These are phyloP conservation scores for Prunella fulvescens DNA, from an alignment of 2,113 vertebrate genomes.

Conservation along the genomic window DNA sequence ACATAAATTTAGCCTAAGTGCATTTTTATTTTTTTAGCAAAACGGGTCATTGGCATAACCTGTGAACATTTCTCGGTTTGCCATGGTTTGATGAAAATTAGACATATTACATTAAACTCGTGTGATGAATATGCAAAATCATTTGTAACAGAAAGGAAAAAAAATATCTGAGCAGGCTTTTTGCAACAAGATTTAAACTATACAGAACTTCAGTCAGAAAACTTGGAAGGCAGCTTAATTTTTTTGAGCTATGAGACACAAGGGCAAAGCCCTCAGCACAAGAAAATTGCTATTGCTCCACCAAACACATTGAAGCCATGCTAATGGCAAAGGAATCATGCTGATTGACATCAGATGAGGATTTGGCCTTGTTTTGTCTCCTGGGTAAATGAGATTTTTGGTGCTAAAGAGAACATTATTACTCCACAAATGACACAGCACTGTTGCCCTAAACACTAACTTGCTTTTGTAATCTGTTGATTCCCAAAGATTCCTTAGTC, in stretches of 20 bases:
- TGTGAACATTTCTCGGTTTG: background rate
- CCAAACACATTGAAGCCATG: background rate
- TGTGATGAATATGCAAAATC: conserved; percentile 6
- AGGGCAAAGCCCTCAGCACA: background rate
- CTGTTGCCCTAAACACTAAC: background rate
- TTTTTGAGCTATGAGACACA: conserved; percentile 23
- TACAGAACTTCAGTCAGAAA: background rate
- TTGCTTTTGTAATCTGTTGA: background rate
- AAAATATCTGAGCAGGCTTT: background rate
- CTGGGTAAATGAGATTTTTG: conserved; percentile 21
- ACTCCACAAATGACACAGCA: background rate
- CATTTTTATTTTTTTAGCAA: background rate
- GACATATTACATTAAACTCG: background rate
- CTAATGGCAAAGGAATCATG: conserved; percentile 23
- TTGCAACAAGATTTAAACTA: background rate
- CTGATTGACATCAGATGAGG: conserved; percentile 51
- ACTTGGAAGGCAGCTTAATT: conserved; percentile 3
- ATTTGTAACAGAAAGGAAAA: conserved; percentile 19
- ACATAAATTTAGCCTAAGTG: background rate
- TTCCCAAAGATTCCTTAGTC: background rate
- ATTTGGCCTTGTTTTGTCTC: background rate
- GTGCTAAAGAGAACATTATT: background rate
- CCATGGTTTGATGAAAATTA: conserved; percentile 8
- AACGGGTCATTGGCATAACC: background rate
- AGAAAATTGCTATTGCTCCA: conserved; percentile 32